Base-by-base conservation (phyloP, 30 jellyfish, hydroid and myxozoan genomes). In the Aurelia aurita complex sp. Pacific region DNA sequence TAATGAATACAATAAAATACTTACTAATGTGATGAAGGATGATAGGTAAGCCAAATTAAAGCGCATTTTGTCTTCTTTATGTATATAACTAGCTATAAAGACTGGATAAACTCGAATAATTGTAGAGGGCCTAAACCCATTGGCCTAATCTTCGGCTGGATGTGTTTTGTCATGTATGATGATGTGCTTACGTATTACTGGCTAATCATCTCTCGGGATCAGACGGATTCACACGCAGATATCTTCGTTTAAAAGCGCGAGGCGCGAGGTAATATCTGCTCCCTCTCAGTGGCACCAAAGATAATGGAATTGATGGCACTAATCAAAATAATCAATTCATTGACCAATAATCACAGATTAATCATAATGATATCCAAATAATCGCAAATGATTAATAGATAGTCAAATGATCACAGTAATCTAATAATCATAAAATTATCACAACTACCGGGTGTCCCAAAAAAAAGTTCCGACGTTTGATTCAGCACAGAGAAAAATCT, bases 151-250 rank as follows among this genome's bases (percentile, higher is more conserved):
- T 40, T 19, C 38, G 73, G 59, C 38, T 77, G 73, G 38, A 64
- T 79, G 67, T 64, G 72, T 82, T 40, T 38, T 5, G 14, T 79
- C 85, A 60, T 50, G 86, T 82, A 79, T 74, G 52, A 40, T 40
- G 52, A 82, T 82, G 91, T 82, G 91, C 91, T 67, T 77, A 82
- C 91, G 91, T 82, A 46, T 82, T 66, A 82, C 81, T 82, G 91
- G 91, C 52, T 70, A 40, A 23, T 35, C 23, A 23, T 79, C 59
- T 65, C 73, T 70, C 89, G 60, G 80, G 80, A 40, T 3, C 52
- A 40, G 10, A 34, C 19, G 61, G 43, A 17, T 67, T 19, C 69
- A 61, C 33, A 16, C 69, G 32, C 70, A 61, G 70, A 17, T 61
- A 1, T 61, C 70, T 13, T 16, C 33, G 32, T 23, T 16, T 17